Evolutionary conservation across 2,888 invertebrate genomes (phyloP), one percentile per base, ranked within the genome.

Genomic region (Pseudococcus jackbeardsleyi): DNA sequence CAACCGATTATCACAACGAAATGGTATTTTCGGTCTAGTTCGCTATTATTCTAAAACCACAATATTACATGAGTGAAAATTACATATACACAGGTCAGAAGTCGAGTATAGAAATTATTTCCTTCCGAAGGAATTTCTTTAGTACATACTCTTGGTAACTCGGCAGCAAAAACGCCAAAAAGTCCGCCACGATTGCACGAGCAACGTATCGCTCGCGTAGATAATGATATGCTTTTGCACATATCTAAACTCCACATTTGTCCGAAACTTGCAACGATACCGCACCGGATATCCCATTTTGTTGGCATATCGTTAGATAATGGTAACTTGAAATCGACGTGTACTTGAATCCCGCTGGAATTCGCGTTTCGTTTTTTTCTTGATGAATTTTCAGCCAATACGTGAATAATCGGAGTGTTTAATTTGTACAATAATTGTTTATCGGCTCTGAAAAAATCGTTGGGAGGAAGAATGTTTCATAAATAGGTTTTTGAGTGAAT

Each of bases 361-460:
- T 82, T 85, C 17, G 42, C 15, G 50, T 68, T 42, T 85, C 82
- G 68, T 54, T 85, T 86, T 72, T 87, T 82, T 22, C 85, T 50
- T 15, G 22, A 82, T 12, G 85, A 85, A 26, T 88, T 87, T n/a
- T 77, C 85, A 39, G 89, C 84, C 22, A 89, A 22, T 22, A 89
- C 89, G 4, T 88, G 64, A n/a, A 93, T 91, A 11, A 93, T 93
- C 89, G 93, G 93, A 0, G 95, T 95, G 89, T 94, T 93, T 87
- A 95, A 92, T 90, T 93, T 93, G 91, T 94, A 95, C 91, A 95
- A 94, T 90, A 94, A 92, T 91, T 95, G 94, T n/a, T 93, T 93
- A 0, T 94, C 94, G 90, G 93, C 94, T 91, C 95, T 95, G 91
- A 15, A 72, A 72, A 19, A 42, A 42, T 9, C 1, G 5, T 8